phyloP scores from a whole-genome alignment of 2,888 invertebrate species.

The Scaeva pyrastri region DNA sequence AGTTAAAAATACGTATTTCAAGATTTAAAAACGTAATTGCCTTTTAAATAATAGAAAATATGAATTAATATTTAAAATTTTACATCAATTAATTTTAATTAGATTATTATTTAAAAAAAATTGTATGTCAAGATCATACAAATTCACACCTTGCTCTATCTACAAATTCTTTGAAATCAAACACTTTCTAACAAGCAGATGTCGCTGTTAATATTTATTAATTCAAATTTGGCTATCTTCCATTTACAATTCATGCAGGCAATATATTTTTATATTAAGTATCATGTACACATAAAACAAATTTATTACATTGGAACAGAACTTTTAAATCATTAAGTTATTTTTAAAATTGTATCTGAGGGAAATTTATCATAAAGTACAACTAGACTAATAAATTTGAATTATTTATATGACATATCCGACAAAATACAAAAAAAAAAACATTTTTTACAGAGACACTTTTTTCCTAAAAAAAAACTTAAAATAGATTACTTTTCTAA shows the following conservation, averaged over 20 bases:
- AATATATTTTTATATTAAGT: neutral
- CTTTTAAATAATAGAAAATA: too few relatives aligned
- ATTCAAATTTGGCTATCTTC: constrained; percentile 13
- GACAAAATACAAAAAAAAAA: neutral
- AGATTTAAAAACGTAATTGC: neutral
- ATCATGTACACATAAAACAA: too few relatives aligned
- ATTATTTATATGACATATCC: constrained; percentile 2
- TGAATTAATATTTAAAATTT: neutral
- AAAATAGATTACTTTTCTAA: neutral
- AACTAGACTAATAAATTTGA: neutral
- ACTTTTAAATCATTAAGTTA: constrained; percentile 13
- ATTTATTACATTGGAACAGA: too few relatives aligned
- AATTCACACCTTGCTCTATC: constrained; percentile 16
- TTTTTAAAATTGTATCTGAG: neutral
- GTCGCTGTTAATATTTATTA: neutral
- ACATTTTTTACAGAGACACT: neutral
- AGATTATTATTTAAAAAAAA: neutral
- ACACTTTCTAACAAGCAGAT: constrained; percentile 16
- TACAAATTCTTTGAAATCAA: neutral
- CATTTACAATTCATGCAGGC: constrained; percentile 17
- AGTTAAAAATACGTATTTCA: neutral
- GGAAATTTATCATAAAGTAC: neutral
- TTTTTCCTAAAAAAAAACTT: neutral
- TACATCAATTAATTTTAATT: constrained; percentile 19
- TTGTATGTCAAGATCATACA: neutral